Evolutionary conservation across 2,113 vertebrate species (phyloP), one percentile per base, ranked within the genome.

Genomic region (Rhabdomys dilectus): DNA sequence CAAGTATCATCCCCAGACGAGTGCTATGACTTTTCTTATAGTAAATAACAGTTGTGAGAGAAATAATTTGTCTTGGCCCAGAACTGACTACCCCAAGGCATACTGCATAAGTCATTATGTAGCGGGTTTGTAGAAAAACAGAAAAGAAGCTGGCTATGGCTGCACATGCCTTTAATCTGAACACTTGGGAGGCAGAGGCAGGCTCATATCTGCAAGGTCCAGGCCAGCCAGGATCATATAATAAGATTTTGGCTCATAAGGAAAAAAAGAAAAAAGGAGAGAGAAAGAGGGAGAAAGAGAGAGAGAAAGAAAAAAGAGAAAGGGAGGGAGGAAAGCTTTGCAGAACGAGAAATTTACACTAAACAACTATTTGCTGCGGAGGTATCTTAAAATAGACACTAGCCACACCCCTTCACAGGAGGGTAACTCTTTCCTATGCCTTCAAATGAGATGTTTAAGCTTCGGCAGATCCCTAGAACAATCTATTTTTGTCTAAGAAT

Each of bases 61-160:
- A 97, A 96, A 95, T 31, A 96, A 92, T 80, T 97, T 84, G 31
- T 91, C 91, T 94, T 96, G 94, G 89, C 95, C 89, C 82, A 93
- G 76, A 84, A 92, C 39, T 0, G 51, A 94, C 95, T 80, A 95
- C n/a, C 75, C 89, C 70, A 96, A 94, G 48, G 80, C 85, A 96
- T 45, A 42, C 42, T 82, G 36, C 56, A 24, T 42, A 96, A 95
- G 84, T 94, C 89, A 93, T 91, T 95, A 76, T 51, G 48, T 45
- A 96, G 91, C n/a, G 51, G 58, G 91, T 93, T 92, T 96, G 56
- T 60, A 31, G 91, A 82, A 96, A 96, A 42, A 78, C 53, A 68
- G 31, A 66, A 85, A 86, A n/a, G 78, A 58, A 26, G 13, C 24
- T 60, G 56, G n/a, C 81, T 29, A 15, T 42, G n/a, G 24, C 1